Evolutionary conservation across 2,888 invertebrate species (phyloP), one percentile per base, ranked within the genome.

Genomic region (Dione vanillae): DNA sequence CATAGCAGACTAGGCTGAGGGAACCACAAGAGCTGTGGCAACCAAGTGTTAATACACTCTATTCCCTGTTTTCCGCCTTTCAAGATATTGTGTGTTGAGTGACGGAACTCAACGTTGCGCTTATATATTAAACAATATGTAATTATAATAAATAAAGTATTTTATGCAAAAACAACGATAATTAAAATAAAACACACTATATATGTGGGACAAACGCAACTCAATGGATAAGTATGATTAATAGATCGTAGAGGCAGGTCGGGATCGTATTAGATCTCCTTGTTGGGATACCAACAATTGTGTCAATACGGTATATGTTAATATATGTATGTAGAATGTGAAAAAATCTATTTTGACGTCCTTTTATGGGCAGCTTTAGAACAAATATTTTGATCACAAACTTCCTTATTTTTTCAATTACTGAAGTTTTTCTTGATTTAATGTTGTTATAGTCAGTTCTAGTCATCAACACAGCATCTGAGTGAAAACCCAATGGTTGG

Each of bases 231-330:
- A 88, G 85, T 82, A 87, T 89, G 90, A 91, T 91, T 89, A 90
- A 91, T 90, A 79, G 84, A 80, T 81, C 73, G 76, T 83, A 81
- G 81, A 84, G 87, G 84, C 85, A 88, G 87, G 85, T 86, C 86
- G 78, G 82, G 85, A 80, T 78, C 70, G 76, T 67, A 71, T 71
- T 74, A 67, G 68, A 71, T 71, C 65, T 67, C 73, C 71, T 73
- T 69, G 66, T 66, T 66, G 65, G 70, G 59, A 52, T 51, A 51
- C 40, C 52, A 58, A 52, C 58, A 47, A 61, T 61, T 58, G 61
- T 51, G 51, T 67, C 40, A 61, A 67, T 67, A 67, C n/a, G 56
- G 20, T 20, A 35, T 41, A 52, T 67, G 16, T 11, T 61, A 61
- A 51, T 51, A 43, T 35, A 66, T 41, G 27, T 51, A 8, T 14